A percentile compares a stretch with the other conserved stretches of the same genome.
Evolutionary conservation across 1,140 invertebrate genomes (phyloP).

Genomic region (Sipha flava): DNA sequence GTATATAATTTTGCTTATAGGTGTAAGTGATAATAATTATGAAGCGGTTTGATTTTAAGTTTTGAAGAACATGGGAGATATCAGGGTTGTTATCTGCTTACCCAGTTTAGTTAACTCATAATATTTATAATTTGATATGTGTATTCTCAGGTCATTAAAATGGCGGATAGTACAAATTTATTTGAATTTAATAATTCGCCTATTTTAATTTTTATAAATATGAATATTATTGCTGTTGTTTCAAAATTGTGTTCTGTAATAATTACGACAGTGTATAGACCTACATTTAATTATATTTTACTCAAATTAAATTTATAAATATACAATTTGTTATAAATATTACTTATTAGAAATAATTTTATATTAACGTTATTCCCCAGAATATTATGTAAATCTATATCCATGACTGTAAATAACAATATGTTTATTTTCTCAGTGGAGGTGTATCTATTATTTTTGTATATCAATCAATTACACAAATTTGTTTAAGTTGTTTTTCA

Average conservation of each 20-base stretch:
- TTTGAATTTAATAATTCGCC: not conserved
- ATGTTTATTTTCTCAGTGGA: constrained; percentile 25
- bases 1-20: not conserved
- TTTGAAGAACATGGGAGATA: not conserved
- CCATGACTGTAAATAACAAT: constrained; percentile 27
- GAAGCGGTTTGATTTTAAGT: not conserved
- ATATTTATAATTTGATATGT: not conserved
- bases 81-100: not conserved
- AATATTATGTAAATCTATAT: constrained; percentile 23
- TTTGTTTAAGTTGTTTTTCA: constrained; percentile 20
- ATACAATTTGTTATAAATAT: constrained; percentile 29
- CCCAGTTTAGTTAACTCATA: not conserved
- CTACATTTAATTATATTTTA: constrained; percentile 10
- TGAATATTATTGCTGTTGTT: not conserved
- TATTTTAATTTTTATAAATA: constrained; percentile 15
- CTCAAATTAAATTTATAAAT: not conserved
- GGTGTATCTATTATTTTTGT: constrained; percentile 30
- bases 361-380: constrained; percentile 22
- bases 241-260: constrained; percentile 13
- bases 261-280: not conserved
- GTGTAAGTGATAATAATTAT: not conserved
- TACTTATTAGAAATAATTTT: constrained; percentile 31
- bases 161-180: not conserved
- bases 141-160: not conserved
- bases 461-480: constrained; percentile 26